Conservation (phyloP, 2,113 vertebrate genomes). For the Cichladusa arquata region DNA sequence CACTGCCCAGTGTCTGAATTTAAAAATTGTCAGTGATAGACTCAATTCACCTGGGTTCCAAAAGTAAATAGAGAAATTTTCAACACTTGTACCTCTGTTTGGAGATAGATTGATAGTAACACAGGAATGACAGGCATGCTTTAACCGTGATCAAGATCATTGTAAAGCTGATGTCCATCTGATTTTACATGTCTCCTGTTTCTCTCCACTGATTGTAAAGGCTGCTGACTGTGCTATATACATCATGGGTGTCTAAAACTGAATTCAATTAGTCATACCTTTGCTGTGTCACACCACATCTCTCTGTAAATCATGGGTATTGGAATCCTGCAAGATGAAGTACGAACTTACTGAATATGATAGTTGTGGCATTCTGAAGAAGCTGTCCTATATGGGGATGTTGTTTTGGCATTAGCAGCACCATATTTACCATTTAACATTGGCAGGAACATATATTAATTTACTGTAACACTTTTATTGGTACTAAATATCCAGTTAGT, state of each 20-base stretch:
- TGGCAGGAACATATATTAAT: not conserved
- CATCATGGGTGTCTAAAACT: not conserved
- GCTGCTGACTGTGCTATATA: not conserved
- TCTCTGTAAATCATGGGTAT: not conserved
- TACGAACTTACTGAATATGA: not conserved
- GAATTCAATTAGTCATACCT: not conserved
- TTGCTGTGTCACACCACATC: not conserved
- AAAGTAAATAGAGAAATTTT: not conserved
- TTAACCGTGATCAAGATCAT: not conserved
- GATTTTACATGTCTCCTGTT: not conserved
- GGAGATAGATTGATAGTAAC: not conserved
- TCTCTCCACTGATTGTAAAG: not conserved
- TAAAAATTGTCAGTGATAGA: accelerated
- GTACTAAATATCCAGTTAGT: not conserved
- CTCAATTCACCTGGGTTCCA: not conserved
- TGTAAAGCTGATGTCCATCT: not conserved
- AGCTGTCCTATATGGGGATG: not conserved
- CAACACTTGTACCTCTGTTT: not conserved
- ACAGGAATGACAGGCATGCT: not conserved
- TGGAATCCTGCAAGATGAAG: not conserved
- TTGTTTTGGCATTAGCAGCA: not conserved
- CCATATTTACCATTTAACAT: not conserved
- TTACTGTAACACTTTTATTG: not conserved
- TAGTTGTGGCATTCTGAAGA: not conserved
- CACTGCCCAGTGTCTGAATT: not conserved